Percentiles rank a stretch among this genome's conserved stretches.
Conservation (phyloP, 2,797 vertebrate species). For the Bovichtus diacanthus region DNA sequence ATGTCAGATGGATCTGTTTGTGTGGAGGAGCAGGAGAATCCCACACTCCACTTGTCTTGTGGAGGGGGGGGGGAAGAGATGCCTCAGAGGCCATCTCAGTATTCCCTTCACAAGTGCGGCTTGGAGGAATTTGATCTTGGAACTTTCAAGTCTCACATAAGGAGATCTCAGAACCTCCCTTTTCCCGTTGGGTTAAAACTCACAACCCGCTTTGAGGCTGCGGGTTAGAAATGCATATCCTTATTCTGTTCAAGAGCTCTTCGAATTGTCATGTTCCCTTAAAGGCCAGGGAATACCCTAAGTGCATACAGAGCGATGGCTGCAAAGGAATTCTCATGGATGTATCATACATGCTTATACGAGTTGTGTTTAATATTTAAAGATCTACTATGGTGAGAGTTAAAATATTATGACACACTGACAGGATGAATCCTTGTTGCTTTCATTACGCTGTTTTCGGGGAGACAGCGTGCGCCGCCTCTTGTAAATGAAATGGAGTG, state of each 20-base stretch:
- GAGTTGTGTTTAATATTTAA: conserved; percentile 41
- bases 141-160: conserved; percentile 56
- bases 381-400: conserved; percentile 8
- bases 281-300: background rate
- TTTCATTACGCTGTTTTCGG: conserved; percentile 45
- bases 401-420: conserved; percentile 32
- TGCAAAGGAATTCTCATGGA: conserved; percentile 30
- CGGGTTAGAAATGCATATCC: conserved; percentile 1
- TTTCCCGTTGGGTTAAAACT: conserved; percentile 30
- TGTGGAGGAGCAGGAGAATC: conserved; percentile 62
- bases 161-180: conserved; percentile 46
- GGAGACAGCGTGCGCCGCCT: conserved; percentile 16
- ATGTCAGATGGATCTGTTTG: conserved; percentile 82
- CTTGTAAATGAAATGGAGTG: conserved; percentile 64
- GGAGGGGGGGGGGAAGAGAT: conserved; percentile 52
- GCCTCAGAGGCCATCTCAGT: conserved; percentile 62
- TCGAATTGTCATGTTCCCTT: conserved; percentile 8
- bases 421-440: conserved; percentile 39
- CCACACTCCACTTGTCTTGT: conserved; percentile 56
- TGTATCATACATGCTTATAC: conserved; percentile 26
- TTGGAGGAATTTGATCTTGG: conserved; percentile 65
- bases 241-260: conserved; percentile 27
- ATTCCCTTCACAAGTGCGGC: conserved; percentile 63
- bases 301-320: conserved; percentile 4
- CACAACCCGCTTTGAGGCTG: conserved; percentile 16